Evolutionary conservation across 2,113 vertebrate species (phyloP).

Genomic region (Paracanthobrama guichenoti): DNA sequence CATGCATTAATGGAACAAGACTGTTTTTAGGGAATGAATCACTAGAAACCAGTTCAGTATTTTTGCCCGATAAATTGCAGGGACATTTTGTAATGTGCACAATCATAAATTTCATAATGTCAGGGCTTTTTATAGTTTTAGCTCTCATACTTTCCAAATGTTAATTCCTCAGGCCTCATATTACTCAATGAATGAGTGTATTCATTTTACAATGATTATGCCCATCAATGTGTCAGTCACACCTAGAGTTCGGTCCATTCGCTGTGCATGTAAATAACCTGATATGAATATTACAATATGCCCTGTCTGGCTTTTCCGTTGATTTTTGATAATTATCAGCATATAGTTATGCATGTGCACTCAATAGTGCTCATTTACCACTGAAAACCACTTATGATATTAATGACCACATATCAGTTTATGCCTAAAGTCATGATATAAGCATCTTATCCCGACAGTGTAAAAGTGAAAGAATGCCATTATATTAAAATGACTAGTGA

Average conservation of each 20-base stretch:
- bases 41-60: slow-evolving; percentile 9
- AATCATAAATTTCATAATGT: not conserved
- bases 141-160: not conserved
- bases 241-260: not conserved
- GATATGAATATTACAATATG: not conserved
- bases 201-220: not conserved
- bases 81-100: slow-evolving; percentile 1
- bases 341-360: too few species aligned
- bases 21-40: not conserved
- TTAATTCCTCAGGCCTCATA: not conserved
- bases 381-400: too few species aligned
- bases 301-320: too few species aligned
- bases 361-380: too few species aligned
- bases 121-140: not conserved
- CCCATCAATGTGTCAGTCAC: slow-evolving; percentile 32
- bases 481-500: too few species aligned
- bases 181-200: not conserved
- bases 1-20: slow-evolving; percentile 19
- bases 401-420: too few species aligned
- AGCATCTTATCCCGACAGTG: too few species aligned
- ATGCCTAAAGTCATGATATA: too few species aligned
- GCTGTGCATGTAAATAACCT: not conserved
- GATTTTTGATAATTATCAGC: too few species aligned
- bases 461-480: too few species aligned
- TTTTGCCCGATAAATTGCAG: not conserved